phyloP scores from a whole-genome alignment of 2,113 vertebrate species.

The Dromiciops gliroides region DNA sequence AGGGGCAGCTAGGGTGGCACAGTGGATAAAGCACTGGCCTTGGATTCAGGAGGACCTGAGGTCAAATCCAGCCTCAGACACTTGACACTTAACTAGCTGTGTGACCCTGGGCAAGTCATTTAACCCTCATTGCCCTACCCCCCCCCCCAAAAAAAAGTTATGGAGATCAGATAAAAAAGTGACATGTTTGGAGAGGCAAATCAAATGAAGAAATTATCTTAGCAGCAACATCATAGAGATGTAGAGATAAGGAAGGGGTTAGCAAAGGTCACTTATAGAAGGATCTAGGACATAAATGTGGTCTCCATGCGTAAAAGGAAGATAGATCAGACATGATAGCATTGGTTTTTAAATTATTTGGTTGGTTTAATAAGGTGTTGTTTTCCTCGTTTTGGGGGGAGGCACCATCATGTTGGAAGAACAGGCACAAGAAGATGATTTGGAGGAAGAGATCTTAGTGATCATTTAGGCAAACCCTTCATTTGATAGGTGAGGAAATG shows the following conservation, averaged over 20 bases:
- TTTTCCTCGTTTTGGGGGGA: constrained; percentile 7
- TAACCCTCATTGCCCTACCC: too few species aligned
- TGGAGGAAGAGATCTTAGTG: neutral
- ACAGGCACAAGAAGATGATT: neutral
- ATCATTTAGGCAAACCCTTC: neutral
- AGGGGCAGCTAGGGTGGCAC: too few species aligned
- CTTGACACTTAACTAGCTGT: too few species aligned
- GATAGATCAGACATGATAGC: neutral
- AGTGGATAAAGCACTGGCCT: too few species aligned
- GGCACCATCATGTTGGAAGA: neutral
- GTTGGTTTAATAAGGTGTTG: neutral
- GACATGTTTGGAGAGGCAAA: neutral
- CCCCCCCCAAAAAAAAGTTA: too few species aligned
- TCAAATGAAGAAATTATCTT: neutral
- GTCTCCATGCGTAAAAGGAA: neutral
- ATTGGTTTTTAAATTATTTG: neutral
- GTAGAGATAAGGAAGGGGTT: neutral
- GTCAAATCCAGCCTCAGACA: too few species aligned
- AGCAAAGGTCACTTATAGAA: neutral
- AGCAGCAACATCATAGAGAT: neutral
- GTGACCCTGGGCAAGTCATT: too few species aligned
- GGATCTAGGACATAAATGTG: neutral
- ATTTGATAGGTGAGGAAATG: neutral
- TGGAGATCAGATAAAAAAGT: neutral
- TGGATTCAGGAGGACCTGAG: too few species aligned